phyloP scores from a whole-genome alignment of 2,888 invertebrate genomes.

The Mactromeris polynyma region DNA sequence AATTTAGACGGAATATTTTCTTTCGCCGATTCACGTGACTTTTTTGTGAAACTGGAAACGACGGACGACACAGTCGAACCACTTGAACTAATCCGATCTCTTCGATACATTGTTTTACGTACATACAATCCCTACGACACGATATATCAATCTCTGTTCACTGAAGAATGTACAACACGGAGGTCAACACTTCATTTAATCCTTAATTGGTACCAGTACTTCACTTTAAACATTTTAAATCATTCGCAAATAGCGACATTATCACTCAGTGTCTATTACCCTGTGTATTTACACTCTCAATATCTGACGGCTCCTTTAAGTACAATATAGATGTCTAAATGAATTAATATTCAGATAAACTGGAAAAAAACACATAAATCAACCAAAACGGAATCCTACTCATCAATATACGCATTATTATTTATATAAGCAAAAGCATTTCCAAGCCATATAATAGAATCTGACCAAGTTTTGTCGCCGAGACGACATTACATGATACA shows the following conservation, averaged over 20 bases:
- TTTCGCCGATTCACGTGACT: constrained; percentile 61
- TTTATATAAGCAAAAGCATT: no score
- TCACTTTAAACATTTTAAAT: constrained; percentile 21
- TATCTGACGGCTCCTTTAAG: neutral
- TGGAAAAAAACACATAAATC: neutral
- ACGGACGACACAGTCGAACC: constrained; percentile 67
- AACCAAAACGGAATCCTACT: neutral
- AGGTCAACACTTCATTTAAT: neutral
- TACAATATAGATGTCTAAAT: constrained; percentile 6
- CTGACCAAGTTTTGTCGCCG: neutral
- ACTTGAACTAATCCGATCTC: constrained; percentile 54
- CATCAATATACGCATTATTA: neutral
- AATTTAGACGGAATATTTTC: constrained; percentile 53
- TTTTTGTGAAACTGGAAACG: constrained; percentile 65
- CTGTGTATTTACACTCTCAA: neutral
- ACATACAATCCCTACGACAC: neutral
- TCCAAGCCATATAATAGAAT: neutral
- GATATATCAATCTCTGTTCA: neutral
- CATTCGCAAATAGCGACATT: neutral
- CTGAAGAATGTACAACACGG: neutral
- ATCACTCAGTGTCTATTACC: neutral
- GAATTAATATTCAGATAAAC: neutral
- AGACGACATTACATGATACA: neutral
- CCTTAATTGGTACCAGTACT: neutral
- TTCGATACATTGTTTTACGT: constrained; percentile 49